Evolutionary conservation across 2,797 vertebrate species (phyloP), one percentile per base, ranked within the genome.

Genomic region (Acipenser transmontanus): DNA sequence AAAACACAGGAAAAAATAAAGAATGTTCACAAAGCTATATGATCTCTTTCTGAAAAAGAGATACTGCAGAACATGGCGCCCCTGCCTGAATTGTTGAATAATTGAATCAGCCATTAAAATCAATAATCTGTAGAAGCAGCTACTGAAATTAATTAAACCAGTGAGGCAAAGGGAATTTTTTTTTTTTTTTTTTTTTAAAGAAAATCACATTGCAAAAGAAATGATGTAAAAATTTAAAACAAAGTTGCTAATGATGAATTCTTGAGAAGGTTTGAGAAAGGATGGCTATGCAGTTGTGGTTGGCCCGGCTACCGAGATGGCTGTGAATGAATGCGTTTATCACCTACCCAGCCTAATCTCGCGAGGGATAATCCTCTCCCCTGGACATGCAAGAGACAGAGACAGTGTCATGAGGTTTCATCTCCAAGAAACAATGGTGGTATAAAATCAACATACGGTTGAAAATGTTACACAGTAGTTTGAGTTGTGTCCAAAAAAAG

Each of bases 281-380:
- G 34, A 34, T 34, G 34, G 34, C 34, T 34, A 34, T 34, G 34
- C 34, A 48, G 47, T 56, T 66, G 57, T 59, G 49, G 17, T 9
- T 11, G 75, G 68, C 77, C 75, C 73, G 73, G 66, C 66, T 76
- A 72, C 74, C 67, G 74, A 76, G 79, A 69, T 7, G 51, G 67
- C 78, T 77, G 73, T 12, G 72, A 71, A 0, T 0, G 0, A 71
- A 76, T 76, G 70, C 10, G 0, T 63, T 73, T 0, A 20, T 79
- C 87, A 97, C 96, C 91, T 98, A 98, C 96, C 96, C 95, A 94
- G 90, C 94, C 95, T 84, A 98, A 95, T 91, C 93, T 94, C 89
- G 92, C 86, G 81, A 87, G 86, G 77, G 89, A 91, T 88, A 94
- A 84, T 92, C 91, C 93, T 88, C 89, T 92, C 89, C 94, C 95